Evolutionary conservation across 2,888 invertebrate species (phyloP), one percentile per base, ranked within the genome.

Genomic region (Cheilosia soror): DNA sequence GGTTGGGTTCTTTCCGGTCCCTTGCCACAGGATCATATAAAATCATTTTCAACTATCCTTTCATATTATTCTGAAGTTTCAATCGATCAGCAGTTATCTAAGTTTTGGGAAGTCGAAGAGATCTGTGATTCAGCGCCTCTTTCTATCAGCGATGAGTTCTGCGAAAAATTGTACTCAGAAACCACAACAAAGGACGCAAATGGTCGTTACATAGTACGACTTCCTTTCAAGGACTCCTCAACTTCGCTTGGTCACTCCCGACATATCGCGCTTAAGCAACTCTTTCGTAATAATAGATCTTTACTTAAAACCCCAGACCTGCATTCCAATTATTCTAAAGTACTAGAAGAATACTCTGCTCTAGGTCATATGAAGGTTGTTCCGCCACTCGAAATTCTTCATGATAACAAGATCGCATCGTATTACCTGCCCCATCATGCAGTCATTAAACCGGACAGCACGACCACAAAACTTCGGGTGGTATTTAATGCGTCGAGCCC

Each of bases 201-300:
- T 27, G 65, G 47, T 37, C 75, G 55, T 9, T 65, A 75, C 20
- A 55, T 20, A 27, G 73, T 53, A 3, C 15, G 6, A 9, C 62
- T 72, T 47, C 62, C 72, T 4, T 49, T 62, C 5, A 60, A 37
- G 25, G 44, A 73, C 5, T 5, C 27, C 1, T 37, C 5, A 13
- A 20, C 42, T 11, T 4, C 0, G 25, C n/a, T 63, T 31, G 73
- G 73, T 3, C 11, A 37, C 11, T 55, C 55, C 5, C n/a, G n/a
- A n/a, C n/a, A n/a, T n/a, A n/a, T n/a, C n/a, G n/a, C n/a, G n/a
- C n/a, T n/a, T n/a, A n/a, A n/a, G n/a, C n/a, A n/a, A n/a, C n/a
- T n/a, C n/a, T n/a, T n/a, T n/a, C n/a, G n/a, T n/a, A n/a, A n/a
- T n/a, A n/a, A n/a, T n/a, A n/a, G n/a, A n/a, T n/a, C n/a, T n/a